Conservation (phyloP, 2,797 vertebrate genomes). For the Leptoclinus maculatus region DNA sequence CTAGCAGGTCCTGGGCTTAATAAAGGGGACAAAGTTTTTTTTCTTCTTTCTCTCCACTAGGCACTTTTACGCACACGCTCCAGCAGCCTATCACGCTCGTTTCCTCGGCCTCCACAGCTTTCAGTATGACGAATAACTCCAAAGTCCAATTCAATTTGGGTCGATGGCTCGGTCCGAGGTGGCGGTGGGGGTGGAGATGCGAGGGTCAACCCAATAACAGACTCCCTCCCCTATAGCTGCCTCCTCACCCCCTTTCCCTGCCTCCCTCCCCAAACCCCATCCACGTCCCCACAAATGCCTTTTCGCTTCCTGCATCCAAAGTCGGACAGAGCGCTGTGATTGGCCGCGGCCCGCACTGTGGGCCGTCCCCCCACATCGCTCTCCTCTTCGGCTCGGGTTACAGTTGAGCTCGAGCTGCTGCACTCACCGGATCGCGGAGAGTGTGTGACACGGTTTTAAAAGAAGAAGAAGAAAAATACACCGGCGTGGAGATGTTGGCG, state of each 20-base stretch:
- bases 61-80: constrained; percentile 55
- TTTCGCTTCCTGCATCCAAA: constrained; percentile 72
- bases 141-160: constrained; percentile 78
- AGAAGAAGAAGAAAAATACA: constrained; percentile 5
- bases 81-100: constrained; percentile 23
- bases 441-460: constrained; percentile 11
- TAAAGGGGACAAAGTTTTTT: constrained; percentile 56
- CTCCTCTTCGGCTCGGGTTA: constrained; percentile 76
- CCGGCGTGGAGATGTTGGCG: constrained; percentile 56
- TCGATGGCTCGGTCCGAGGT: constrained; percentile 52
- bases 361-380: constrained; percentile 57
- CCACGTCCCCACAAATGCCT: constrained; percentile 76
- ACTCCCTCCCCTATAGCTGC: not conserved
- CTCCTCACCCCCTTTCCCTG: not conserved
- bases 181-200: constrained; percentile 19
- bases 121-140: constrained; percentile 70
- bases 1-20: constrained; percentile 24
- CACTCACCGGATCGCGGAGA: constrained; percentile 59
- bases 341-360: constrained; percentile 71
- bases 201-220: constrained; percentile 70
- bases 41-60: constrained; percentile 5
- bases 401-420: constrained; percentile 74
- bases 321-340: constrained; percentile 77
- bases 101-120: constrained; percentile 27
- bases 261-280: constrained; percentile 31